Evolutionary conservation across 2,797 vertebrate genomes (phyloP), one percentile per base, ranked within the genome.

Genomic region (Acanthurus leucopareius): DNA sequence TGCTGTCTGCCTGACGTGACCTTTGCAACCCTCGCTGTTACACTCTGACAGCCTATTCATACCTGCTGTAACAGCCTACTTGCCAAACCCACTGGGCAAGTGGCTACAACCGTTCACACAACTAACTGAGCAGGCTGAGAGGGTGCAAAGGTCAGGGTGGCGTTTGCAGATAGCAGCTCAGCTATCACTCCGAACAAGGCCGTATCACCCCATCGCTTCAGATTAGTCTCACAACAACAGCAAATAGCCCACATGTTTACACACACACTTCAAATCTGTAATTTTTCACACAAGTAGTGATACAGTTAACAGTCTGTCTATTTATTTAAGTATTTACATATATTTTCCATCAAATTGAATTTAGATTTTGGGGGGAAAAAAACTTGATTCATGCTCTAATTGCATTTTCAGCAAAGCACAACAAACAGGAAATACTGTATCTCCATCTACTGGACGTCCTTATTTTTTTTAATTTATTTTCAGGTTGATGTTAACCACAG

Each of bases 1-100:
- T 52, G 49, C 64, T 77, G 88, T 85, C 65, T 16, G n/a, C 54
- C 67, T 64, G 73, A 83, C 78, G 76, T 87, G 83, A 90, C 89
- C 85, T 88, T 92, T 77, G 67, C 81, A 58, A 62, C 69, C 77
- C 83, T 79, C 75, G 65, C 69, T 82, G 85, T 76, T 86, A 48
- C 73, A 56, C 38, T 66, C 65, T 73, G 87, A 86, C 83, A 82
- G 70, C 58, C 70, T 35, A 73, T 64, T 70, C 79, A 81, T 65
- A 69, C 38, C 69, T 51, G 65, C 57, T 47, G 72, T 66, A 75
- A 78, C 14, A 25, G 73, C 85, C 86, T 75, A 76, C 86, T 87
- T 62, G 76, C 79, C 51, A 8, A 61, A 32, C 61, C 35, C 32
- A 64, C 63, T 19, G 11, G 69, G 54, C 35, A 16, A 35, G 64